These are phyloP conservation scores for Petrolisthes cinctipes DNA, from an alignment of 2,888 invertebrate genomes.

Conservation along the genomic window DNA sequence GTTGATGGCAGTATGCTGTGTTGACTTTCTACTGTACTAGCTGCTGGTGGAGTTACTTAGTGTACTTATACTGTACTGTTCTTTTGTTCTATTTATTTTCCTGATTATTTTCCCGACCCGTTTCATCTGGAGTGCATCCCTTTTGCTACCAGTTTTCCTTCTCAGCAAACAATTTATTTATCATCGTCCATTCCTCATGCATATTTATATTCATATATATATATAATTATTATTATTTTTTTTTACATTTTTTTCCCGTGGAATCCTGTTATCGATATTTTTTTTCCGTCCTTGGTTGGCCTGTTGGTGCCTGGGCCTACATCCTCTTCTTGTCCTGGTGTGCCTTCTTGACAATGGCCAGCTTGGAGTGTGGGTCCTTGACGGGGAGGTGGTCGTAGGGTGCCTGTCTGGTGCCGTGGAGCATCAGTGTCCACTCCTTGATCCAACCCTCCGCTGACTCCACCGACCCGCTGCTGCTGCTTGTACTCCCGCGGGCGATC, in stretches of 20 bases:
- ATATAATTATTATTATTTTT: background rate
- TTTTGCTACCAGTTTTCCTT: too few species aligned
- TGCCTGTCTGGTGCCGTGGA: conserved; percentile 95
- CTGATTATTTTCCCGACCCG: too few species aligned
- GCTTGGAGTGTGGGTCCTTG: conserved; percentile 91
- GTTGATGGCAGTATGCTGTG: too few species aligned
- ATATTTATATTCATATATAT: background rate
- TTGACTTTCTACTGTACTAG: too few species aligned
- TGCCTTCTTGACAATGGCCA: conserved; percentile 97
- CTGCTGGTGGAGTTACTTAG: too few species aligned
- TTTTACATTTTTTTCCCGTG: background rate
- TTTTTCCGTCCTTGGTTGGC: conserved; percentile 1
- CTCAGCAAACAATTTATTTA: too few species aligned
- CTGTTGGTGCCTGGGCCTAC: conserved; percentile 27
- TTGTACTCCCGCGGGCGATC: conserved; percentile 15
- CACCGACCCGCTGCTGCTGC: background rate
- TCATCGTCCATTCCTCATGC: background rate
- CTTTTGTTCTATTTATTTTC: too few species aligned
- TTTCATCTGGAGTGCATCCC: too few species aligned
- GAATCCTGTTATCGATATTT: background rate
- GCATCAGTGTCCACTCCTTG: conserved; percentile 96
- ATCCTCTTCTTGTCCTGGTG: conserved; percentile 83
- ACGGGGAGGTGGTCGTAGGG: conserved; percentile 92
- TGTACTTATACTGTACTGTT: too few species aligned
- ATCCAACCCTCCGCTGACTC: conserved; percentile 81